These are phyloP conservation scores for Limnodromus scolopaceus DNA, from an alignment of 2,797 vertebrate genomes.

Conservation along the genomic window DNA sequence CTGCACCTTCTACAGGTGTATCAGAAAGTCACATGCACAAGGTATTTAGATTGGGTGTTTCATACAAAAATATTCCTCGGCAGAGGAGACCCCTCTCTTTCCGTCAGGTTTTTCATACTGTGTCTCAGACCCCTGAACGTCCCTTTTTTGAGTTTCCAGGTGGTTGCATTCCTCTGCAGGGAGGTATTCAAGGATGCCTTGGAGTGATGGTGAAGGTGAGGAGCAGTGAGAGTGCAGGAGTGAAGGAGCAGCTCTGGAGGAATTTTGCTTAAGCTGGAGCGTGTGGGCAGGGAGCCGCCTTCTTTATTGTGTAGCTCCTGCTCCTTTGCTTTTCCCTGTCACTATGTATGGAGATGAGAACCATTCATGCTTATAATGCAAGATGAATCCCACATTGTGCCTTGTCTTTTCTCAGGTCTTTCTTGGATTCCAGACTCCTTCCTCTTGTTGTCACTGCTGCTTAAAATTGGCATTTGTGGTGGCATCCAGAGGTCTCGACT, in stretches of 20 bases:
- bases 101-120: background rate
- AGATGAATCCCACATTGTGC: background rate
- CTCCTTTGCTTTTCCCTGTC: background rate
- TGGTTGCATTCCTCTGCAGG: background rate
- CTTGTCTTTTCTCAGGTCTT: slow-evolving; percentile 4
- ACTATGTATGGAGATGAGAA: background rate
- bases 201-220: background rate
- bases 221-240: background rate
- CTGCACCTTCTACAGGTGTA: background rate
- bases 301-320: background rate
- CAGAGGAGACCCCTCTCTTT: background rate
- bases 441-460: slow-evolving; percentile 3
- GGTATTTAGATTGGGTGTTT: background rate
- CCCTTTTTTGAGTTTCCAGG: background rate
- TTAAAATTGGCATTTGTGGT: slow-evolving; percentile 33
- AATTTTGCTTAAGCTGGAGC: background rate
- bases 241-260: background rate
- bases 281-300: background rate
- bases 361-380: background rate
- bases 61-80: background rate
- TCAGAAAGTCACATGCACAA: background rate
- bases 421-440: background rate
- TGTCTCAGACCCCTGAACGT: background rate
- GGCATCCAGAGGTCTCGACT: slow-evolving; percentile 35
- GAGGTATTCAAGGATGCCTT: background rate